Evolutionary conservation across 1,140 invertebrate species (phyloP).

Genomic region (Drosophila kohkoa): DNA sequence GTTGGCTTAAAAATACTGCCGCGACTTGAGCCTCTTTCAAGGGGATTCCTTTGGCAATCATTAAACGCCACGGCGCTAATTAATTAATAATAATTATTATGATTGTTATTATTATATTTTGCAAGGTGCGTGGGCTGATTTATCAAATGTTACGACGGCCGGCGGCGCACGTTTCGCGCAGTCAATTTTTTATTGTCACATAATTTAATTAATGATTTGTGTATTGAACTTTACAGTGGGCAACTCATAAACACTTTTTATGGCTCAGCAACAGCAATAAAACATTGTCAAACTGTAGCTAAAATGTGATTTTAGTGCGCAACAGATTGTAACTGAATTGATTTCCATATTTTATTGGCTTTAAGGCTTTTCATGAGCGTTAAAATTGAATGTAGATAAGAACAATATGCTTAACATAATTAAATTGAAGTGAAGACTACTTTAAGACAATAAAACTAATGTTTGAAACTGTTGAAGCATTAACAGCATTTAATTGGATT

Average conservation of each 20-base stretch:
- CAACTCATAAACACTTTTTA: constrained; percentile 10
- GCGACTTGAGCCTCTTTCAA: constrained; percentile 4
- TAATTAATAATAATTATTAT: constrained; percentile 39
- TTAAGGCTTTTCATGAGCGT: too few relatives aligned
- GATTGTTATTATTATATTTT: constrained; percentile 14
- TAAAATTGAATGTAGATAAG: too few relatives aligned
- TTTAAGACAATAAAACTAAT: too few relatives aligned
- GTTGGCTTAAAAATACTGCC: constrained; percentile 8
- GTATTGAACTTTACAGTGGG: constrained; percentile 39
- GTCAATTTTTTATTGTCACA: constrained; percentile 69
- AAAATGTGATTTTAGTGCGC: constrained; percentile 2
- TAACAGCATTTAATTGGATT: too few relatives aligned
- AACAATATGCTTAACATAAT: not conserved
- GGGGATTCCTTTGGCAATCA: constrained; percentile 33
- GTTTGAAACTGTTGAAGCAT: too few relatives aligned
- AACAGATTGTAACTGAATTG: not conserved
- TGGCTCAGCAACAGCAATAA: not conserved
- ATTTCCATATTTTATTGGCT: not conserved
- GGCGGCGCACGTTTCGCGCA: constrained; percentile 22
- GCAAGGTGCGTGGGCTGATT: constrained; percentile 30
- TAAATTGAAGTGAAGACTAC: too few relatives aligned
- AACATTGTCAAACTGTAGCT: not conserved
- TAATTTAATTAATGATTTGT: constrained; percentile 75
- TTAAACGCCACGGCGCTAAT: constrained; percentile 42
- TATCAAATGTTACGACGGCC: constrained; percentile 21